Evolutionary conservation across 1,140 invertebrate genomes (phyloP).

Genomic region (Microplitis mediator): DNA sequence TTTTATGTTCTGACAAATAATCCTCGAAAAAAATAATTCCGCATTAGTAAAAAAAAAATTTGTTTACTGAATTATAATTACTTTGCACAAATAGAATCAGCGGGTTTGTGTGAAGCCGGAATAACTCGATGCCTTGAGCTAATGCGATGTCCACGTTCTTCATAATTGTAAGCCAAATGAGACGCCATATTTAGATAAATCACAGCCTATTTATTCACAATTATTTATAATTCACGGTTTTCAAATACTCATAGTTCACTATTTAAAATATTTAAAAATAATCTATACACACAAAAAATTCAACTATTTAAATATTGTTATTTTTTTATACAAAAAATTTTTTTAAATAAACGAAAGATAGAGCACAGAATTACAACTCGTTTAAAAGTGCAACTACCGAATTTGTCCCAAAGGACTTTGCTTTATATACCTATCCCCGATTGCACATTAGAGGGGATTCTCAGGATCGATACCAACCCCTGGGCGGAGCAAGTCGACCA

Average conservation of each 20-base stretch:
- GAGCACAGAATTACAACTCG: background rate
- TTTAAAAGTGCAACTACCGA: constrained; percentile 37
- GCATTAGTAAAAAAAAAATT: background rate
- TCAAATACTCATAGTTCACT: background rate
- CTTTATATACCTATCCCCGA: constrained; percentile 46
- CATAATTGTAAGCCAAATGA: constrained; percentile 54
- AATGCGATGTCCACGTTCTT: constrained; percentile 53
- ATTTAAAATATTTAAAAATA: background rate
- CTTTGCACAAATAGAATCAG: constrained; percentile 57
- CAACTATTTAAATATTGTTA: too few species aligned
- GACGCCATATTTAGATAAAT: constrained; percentile 45
- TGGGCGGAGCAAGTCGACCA: constrained; percentile 48
- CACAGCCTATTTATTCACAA: constrained; percentile 22
- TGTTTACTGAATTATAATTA: constrained; percentile 25
- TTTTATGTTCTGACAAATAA: too few species aligned
- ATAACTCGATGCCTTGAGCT: constrained; percentile 46
- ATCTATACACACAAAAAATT: too few species aligned
- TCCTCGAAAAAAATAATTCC: too few species aligned
- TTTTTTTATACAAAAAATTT: background rate
- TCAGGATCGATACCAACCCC: constrained; percentile 56
- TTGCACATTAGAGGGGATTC: constrained; percentile 15
- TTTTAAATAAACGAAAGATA: background rate
- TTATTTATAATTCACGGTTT: background rate
- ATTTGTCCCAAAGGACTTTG: constrained; percentile 43
- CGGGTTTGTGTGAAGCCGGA: constrained; percentile 43